Evolutionary conservation across 2,113 vertebrate genomes (phyloP).

Genomic region (Cavia porcellus): DNA sequence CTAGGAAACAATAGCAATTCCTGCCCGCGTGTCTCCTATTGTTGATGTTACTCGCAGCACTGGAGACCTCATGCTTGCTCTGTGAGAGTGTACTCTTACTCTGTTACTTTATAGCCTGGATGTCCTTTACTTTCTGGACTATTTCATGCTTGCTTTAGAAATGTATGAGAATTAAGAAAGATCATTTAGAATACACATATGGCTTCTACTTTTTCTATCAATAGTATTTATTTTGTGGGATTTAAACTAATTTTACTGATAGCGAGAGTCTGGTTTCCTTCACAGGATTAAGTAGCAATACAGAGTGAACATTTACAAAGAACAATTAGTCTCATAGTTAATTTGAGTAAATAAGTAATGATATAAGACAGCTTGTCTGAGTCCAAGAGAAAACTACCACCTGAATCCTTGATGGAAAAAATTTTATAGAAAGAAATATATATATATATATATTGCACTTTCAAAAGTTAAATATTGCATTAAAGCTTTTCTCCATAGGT

Average conservation of each 20-base stretch:
- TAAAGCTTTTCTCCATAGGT: constrained; percentile 37
- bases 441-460: constrained; percentile 57
- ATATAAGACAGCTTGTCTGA: constrained; percentile 81
- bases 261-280: constrained; percentile 71
- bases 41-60: constrained; percentile 53
- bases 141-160: constrained; percentile 42
- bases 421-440: constrained; percentile 32
- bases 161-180: constrained; percentile 57
- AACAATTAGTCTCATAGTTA: constrained; percentile 79
- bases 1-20: constrained; percentile 77
- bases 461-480: constrained; percentile 54
- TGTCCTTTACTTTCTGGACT: constrained; percentile 29
- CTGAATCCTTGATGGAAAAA: constrained; percentile 58
- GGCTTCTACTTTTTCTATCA: constrained; percentile 45
- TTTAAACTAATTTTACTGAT: constrained; percentile 67
- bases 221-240: neutral
- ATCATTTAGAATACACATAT: neutral
- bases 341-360: constrained; percentile 82
- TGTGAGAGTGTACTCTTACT: too few species aligned
- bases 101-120: neutral
- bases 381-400: constrained; percentile 66
- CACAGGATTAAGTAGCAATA: constrained; percentile 67
- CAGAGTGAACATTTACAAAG: constrained; percentile 53
- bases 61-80: constrained; percentile 49
- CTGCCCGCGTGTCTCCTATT: constrained; percentile 57